Conservation (phyloP, 2,888 invertebrate genomes). For the Andrena flavipes region DNA sequence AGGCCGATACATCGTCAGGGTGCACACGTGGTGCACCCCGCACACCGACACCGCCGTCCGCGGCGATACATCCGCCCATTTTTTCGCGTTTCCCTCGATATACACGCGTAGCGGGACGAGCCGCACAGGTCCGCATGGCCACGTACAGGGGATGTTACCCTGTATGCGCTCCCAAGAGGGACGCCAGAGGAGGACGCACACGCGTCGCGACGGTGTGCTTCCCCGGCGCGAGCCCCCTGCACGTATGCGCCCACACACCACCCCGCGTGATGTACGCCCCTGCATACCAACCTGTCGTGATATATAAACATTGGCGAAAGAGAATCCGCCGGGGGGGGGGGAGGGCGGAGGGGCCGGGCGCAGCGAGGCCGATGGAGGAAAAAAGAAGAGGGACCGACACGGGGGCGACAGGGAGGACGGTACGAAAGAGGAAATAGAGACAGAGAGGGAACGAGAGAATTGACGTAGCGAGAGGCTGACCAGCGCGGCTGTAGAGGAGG, state of each 20-base stretch:
- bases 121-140: constrained; percentile 30
- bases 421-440: constrained; percentile 31
- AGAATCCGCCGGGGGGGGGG: constrained; percentile 33
- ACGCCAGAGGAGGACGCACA: background rate
- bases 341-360: constrained; percentile 6
- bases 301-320: constrained; percentile 68
- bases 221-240: constrained; percentile 11
- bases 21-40: constrained; percentile 58
- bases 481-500: constrained; percentile 22
- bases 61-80: constrained; percentile 71
- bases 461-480: constrained; percentile 61
- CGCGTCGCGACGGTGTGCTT: background rate
- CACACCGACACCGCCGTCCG: constrained; percentile 62
- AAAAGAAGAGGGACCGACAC: constrained; percentile 29
- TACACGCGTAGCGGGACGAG: constrained; percentile 47
- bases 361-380: constrained; percentile 41
- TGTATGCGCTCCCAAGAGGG: constrained; percentile 39
- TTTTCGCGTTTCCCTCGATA: constrained; percentile 65
- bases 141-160: constrained; percentile 47
- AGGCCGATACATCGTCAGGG: constrained; percentile 49
- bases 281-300: constrained; percentile 68
- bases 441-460: constrained; percentile 51
- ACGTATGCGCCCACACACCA: constrained; percentile 30
- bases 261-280: constrained; percentile 59
- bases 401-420: constrained; percentile 50